These are phyloP conservation scores for Acropternis orthonyx DNA, from an alignment of 2,797 vertebrate species.

Conservation along the genomic window DNA sequence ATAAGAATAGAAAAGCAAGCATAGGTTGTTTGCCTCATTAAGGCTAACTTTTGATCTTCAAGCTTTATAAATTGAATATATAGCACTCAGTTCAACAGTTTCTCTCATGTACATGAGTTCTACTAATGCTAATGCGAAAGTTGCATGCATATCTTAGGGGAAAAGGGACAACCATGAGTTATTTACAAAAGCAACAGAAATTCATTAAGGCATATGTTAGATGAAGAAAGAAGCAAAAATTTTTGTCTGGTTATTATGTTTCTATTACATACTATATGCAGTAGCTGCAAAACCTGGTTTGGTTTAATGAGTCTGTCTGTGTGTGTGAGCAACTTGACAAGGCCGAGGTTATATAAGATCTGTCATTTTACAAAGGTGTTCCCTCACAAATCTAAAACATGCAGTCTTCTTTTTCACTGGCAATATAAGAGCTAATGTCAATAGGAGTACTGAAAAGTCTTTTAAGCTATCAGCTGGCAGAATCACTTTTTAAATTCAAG, in stretches of 20 bases:
- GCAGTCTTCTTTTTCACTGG: neutral
- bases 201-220: neutral
- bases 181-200: slow-evolving; percentile 10
- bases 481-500: neutral
- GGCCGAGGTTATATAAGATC: neutral
- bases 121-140: neutral
- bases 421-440: neutral
- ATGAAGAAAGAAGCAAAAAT: neutral
- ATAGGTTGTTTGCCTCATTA: slow-evolving; percentile 32
- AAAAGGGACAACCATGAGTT: neutral
- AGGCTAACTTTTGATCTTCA: slow-evolving; percentile 12
- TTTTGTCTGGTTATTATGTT: neutral
- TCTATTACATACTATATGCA: neutral
- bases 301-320: neutral
- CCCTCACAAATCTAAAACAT: rapidly evolving
- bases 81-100: neutral
- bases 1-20: slow-evolving; percentile 45
- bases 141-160: neutral
- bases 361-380: neutral
- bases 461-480: neutral
- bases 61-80: slow-evolving; percentile 23
- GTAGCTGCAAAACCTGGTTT: neutral
- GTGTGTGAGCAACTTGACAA: neutral
- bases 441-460: neutral
- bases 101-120: neutral